Evolutionary conservation across 2,113 vertebrate genomes (phyloP).

Genomic region (Hymenochirus boettgeri): DNA sequence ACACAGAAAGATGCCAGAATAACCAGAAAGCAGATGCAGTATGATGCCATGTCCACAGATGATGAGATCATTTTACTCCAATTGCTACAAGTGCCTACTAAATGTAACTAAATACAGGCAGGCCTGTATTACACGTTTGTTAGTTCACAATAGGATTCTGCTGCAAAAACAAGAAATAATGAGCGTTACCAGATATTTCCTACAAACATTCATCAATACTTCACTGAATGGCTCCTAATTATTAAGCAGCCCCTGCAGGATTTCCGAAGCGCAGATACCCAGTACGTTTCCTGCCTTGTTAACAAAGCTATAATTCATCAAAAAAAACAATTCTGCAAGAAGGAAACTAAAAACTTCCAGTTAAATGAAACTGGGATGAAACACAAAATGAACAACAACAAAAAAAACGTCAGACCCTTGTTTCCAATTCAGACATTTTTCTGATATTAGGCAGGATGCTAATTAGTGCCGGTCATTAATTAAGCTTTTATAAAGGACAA

Average conservation of each 20-base stretch:
- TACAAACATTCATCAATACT: background rate
- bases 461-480: constrained; percentile 62
- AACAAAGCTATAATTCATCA: constrained; percentile 1
- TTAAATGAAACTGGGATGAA: background rate
- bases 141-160: no score
- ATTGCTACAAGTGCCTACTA: no score
- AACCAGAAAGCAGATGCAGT: no score
- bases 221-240: background rate
- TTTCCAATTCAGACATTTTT: constrained; percentile 35
- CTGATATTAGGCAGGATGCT: constrained; percentile 53
- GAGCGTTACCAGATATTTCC: no score
- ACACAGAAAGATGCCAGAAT: no score
- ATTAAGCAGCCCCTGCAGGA: background rate
- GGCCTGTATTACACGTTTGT: no score
- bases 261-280: background rate
- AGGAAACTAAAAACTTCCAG: background rate
- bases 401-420: background rate
- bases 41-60: no score
- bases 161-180: no score
- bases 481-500: constrained; percentile 58
- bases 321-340: constrained; percentile 4
- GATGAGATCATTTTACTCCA: no score
- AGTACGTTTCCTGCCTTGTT: background rate
- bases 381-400: no score
- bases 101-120: no score